Base-by-base conservation (phyloP, 2,113 vertebrate genomes). In the Melierax canorus region DNA sequence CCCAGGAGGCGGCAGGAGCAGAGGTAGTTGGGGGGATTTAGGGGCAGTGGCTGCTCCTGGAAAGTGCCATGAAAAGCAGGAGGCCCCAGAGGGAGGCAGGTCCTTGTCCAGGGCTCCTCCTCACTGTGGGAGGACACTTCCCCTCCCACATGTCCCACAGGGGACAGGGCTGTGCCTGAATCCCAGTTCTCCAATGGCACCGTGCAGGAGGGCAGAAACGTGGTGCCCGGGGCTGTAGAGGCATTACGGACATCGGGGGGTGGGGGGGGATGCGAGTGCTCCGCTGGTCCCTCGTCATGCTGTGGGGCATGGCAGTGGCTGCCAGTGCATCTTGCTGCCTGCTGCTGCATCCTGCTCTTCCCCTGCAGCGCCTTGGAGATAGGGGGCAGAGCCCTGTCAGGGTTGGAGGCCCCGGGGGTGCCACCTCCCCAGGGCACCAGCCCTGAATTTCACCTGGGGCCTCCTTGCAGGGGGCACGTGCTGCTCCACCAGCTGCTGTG, bases 121-220 rank as follows among this genome's bases (percentile, higher is more conserved):
- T 92, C 4, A 1, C 56, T 22, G 7, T 34, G 9, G 2, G 3
- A 76, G 55, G 60, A 81, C 9, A 1, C 50, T 73, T 85, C 9
- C 11, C 21, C 26, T 60, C 26, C 29, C 32, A 39, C 0, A 0
- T 2, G 43, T 82, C 32, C 30, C 12, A 2, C 0, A 0, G 7
- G 24, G 26, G n/a, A 50, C 29, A 59, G 56, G 36, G 38, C 77
- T 62, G 36, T 48, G 53, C 67, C 88, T 45, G 41, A 62, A 17
- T 9, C 22, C 12, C 34, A 7, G 20, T 38, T 84, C 48, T 75
- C 62, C 71, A 50, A 15, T 0, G 0, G 58, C 34, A 21, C 53
- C 38, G 20, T 3, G 2, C 3, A 17, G 68, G n/a, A 94, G 29
- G 26, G 50, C 76, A 71, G 63, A 75, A 87, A 48, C 2, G 7